Percentiles rank a stretch among this genome's conserved stretches.
These are phyloP conservation scores for Eremobia ochroleuca DNA, from an alignment of 2,888 invertebrate species.

Conservation along the genomic window DNA sequence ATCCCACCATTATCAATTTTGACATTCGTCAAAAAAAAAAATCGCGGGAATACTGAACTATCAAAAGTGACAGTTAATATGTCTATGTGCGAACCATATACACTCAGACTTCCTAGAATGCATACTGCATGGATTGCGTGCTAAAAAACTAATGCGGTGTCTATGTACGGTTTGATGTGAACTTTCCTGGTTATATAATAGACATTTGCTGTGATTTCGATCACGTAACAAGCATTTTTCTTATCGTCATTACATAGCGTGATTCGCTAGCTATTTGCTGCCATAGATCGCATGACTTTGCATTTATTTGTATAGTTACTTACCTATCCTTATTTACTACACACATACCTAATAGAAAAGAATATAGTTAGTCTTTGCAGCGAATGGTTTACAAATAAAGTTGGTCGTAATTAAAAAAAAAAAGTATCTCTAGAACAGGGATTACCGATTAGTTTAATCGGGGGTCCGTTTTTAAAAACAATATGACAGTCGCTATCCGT, in stretches of 20 bases:
- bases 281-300: slow-evolving; percentile 31
- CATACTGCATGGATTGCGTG: slow-evolving; percentile 39
- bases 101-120: slow-evolving; percentile 47
- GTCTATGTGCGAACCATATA: slow-evolving; percentile 41
- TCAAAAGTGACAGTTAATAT: slow-evolving; percentile 30
- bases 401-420: too few species aligned
- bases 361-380: too few species aligned
- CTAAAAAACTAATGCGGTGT: slow-evolving; percentile 43
- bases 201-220: slow-evolving; percentile 38
- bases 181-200: slow-evolving; percentile 56
- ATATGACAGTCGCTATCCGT: too few species aligned
- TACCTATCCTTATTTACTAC: slow-evolving; percentile 27
- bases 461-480: too few species aligned
- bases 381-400: too few species aligned
- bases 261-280: slow-evolving; percentile 27
- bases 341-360: background rate
- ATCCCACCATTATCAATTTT: background rate
- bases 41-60: slow-evolving; percentile 32
- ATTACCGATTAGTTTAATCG: too few species aligned
- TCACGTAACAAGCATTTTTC: slow-evolving; percentile 50
- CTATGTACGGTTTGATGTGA: slow-evolving; percentile 46
- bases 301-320: background rate
- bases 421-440: too few species aligned
- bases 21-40: slow-evolving; percentile 37
- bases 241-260: slow-evolving; percentile 22